These are phyloP conservation scores for Volucella bombylans DNA, from an alignment of 2,888 invertebrate species.

Conservation along the genomic window DNA sequence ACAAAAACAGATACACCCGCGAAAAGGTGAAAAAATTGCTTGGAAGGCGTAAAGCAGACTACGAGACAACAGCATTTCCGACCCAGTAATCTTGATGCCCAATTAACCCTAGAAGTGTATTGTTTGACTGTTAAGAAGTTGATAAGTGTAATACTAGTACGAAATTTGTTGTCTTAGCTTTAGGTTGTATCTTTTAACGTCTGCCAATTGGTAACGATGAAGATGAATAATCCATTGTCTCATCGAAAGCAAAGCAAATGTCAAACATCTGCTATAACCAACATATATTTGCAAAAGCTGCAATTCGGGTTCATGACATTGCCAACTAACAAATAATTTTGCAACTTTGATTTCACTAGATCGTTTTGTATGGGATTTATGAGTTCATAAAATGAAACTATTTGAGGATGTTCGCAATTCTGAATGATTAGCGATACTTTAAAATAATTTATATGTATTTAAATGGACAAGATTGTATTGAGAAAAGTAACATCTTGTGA, in stretches of 20 bases:
- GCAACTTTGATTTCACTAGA: no score
- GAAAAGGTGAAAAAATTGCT: conserved; percentile 56
- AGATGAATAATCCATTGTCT: conserved; percentile 61
- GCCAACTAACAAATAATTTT: conserved; percentile 23
- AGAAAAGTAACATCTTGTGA: no score
- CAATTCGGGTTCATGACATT: conserved; percentile 43
- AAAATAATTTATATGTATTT: no score
- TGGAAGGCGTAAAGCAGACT: conserved; percentile 65
- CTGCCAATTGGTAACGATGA: conserved; percentile 24
- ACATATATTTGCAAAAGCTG: conserved; percentile 28
- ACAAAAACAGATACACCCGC: conserved; percentile 46
- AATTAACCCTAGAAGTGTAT: conserved; percentile 83
- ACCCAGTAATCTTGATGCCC: conserved; percentile 83
- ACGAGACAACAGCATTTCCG: conserved; percentile 79
- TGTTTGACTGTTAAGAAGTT: conserved; percentile 48
- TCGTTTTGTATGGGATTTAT: no score
- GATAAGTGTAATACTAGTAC: conserved; percentile 28
- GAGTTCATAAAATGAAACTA: no score
- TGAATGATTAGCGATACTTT: no score
- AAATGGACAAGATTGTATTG: no score
- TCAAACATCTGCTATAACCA: conserved; percentile 45
- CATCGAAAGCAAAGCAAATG: conserved; percentile 58
- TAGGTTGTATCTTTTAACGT: not conserved
- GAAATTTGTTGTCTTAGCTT: not conserved
- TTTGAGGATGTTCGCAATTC: no score